These are phyloP conservation scores for Lepidurus apus DNA, from an alignment of 1,140 invertebrate genomes.

Conservation along the genomic window DNA sequence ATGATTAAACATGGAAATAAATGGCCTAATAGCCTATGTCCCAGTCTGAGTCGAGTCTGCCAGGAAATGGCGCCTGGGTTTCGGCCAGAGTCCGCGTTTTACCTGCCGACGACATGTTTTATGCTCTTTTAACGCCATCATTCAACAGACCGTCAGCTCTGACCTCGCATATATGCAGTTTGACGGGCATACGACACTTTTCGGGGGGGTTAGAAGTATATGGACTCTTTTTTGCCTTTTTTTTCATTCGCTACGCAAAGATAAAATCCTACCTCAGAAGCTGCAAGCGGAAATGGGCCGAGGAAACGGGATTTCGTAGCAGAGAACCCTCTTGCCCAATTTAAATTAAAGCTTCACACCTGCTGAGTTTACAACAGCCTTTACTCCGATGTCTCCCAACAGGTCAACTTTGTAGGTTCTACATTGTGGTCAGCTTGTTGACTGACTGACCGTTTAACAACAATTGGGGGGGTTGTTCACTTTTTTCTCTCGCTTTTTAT, in stretches of 20 bases:
- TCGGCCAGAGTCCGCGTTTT: background rate
- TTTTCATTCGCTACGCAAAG: background rate
- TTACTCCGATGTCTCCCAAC: conserved; percentile 1
- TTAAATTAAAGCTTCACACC: background rate
- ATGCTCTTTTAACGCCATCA: conserved; percentile 10
- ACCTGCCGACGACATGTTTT: conserved; percentile 8
- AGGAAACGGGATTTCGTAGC: background rate
- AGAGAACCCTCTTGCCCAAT: background rate
- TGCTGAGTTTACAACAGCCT: conserved; percentile 5
- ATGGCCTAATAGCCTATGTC: too few relatives aligned
- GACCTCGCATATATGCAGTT: background rate
- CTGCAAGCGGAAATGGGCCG: background rate
- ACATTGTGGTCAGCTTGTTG: conserved; percentile 19
- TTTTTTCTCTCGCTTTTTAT: background rate
- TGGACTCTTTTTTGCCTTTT: background rate
- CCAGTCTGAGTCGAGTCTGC: too few relatives aligned
- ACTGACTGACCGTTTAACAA: background rate
- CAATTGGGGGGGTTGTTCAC: background rate
- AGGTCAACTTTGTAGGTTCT: background rate
- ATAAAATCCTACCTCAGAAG: conserved; percentile 16
- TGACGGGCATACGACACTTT: background rate
- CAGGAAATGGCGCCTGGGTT: too few relatives aligned
- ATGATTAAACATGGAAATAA: too few relatives aligned
- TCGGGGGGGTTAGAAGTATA: background rate
- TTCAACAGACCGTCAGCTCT: background rate